Conservation (phyloP, 2,888 invertebrate species). For the Agonopterix arenella region DNA sequence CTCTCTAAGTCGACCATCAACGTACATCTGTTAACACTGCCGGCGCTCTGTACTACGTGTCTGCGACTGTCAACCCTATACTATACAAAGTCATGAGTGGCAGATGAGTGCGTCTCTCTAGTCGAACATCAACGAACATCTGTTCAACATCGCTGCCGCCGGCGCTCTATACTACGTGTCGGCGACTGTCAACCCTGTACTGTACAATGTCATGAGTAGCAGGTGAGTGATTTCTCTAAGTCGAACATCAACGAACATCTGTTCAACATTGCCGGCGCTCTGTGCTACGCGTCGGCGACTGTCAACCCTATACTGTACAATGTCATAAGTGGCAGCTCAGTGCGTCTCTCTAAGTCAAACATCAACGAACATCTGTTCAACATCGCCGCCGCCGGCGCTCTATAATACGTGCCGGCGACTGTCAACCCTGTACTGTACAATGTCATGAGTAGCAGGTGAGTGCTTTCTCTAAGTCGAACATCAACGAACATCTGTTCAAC, state of each 20-base stretch:
- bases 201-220: constrained; percentile 89
- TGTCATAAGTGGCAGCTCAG: constrained; percentile 81
- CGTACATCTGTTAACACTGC: constrained; percentile 81
- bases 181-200: constrained; percentile 90
- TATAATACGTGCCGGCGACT: constrained; percentile 81
- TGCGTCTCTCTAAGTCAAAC: neutral
- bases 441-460: constrained; percentile 81
- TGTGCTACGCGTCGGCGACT: constrained; percentile 90
- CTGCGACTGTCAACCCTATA: constrained; percentile 90
- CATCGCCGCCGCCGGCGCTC: constrained; percentile 86
- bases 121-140: constrained; percentile 20
- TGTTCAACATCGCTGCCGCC: constrained; percentile 88
- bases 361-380: constrained; percentile 76
- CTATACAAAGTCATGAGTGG: constrained; percentile 89
- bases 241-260: no score
- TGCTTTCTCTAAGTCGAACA: constrained; percentile 17
- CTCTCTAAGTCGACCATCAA: neutral
- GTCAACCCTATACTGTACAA: constrained; percentile 93
- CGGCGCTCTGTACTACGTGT: constrained; percentile 90
- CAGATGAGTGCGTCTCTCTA: constrained; percentile 32
- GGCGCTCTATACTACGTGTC: constrained; percentile 82
- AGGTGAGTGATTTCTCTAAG: constrained; percentile 33
- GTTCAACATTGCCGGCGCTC: no score
- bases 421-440: constrained; percentile 93
- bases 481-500: no score